Conservation (phyloP, 2,113 vertebrate species). For the Potamarius usumacintae region DNA sequence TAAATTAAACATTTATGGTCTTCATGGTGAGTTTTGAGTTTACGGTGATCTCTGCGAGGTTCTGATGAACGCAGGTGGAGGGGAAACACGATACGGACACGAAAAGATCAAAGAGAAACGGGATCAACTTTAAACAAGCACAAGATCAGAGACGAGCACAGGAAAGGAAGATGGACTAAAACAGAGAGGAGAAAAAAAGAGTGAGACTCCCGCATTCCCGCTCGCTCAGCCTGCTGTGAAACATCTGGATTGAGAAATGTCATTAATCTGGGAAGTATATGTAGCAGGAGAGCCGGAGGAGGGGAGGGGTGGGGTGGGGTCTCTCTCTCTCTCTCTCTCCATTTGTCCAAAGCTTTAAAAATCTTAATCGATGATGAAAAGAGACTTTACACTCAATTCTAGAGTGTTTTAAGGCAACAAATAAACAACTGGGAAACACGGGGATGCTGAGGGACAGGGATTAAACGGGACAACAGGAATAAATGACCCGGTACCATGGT, state of each 20-base stretch:
- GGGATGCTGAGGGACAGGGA: neutral
- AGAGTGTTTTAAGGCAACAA: neutral
- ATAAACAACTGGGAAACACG: neutral
- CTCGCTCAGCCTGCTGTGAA: slow-evolving; percentile 28
- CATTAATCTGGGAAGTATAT: slow-evolving; percentile 28
- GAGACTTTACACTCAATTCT: neutral
- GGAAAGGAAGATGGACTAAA: slow-evolving; percentile 13
- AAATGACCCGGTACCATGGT: neutral
- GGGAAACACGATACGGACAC: neutral
- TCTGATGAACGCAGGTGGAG: neutral
- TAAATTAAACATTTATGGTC: neutral
- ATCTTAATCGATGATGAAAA: neutral
- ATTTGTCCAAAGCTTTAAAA: neutral
- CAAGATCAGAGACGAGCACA: neutral
- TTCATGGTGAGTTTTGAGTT: neutral
- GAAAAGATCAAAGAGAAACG: neutral
- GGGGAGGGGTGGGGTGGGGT: neutral
- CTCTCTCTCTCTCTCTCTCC: slow-evolving; percentile 15
- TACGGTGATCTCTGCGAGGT: neutral
- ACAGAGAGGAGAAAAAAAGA: neutral
- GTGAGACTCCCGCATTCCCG: neutral
- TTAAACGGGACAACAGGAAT: neutral
- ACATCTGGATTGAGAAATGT: slow-evolving; percentile 41
- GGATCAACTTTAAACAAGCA: neutral
- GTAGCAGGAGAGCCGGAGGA: slow-evolving; percentile 16